Evolutionary conservation across 53 echinoderm and acorn worm species (phyloP).

Genomic region (Holothuria leucospilota): DNA sequence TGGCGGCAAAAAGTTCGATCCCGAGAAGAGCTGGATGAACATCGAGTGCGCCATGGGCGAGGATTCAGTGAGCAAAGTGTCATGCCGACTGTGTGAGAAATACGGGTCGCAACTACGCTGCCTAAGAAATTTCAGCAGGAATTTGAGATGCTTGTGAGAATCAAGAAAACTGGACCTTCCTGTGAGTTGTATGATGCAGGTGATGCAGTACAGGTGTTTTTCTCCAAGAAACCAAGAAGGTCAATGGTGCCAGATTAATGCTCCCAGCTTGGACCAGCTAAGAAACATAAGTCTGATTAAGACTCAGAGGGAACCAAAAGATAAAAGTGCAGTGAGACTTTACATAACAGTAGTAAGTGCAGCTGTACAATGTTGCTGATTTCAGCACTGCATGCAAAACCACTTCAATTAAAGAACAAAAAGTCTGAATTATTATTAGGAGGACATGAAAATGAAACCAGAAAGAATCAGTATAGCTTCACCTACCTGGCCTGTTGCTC

Average conservation of each 20-base stretch:
- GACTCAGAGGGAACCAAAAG: background rate
- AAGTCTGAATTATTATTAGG: no score
- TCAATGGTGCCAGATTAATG: background rate
- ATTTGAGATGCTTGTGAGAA: conserved; percentile 40
- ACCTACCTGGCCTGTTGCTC: no score
- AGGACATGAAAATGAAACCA: no score
- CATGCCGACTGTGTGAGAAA: no score
- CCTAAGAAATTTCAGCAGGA: no score
- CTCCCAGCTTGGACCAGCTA: background rate
- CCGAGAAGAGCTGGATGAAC: conserved; percentile 8
- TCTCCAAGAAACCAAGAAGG: conserved; percentile 15
- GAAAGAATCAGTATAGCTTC: no score
- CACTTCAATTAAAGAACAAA: no score
- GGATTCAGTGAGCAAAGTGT: no score
- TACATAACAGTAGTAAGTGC: background rate
- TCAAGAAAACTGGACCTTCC: conserved; percentile 23
- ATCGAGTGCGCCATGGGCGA: background rate
- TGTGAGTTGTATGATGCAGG: conserved; percentile 3
- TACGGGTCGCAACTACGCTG: no score
- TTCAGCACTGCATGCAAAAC: conserved; percentile 3
- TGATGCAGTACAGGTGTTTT: conserved; percentile 10
- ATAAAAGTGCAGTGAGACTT: background rate
- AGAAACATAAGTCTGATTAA: background rate
- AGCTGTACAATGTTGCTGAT: conserved; percentile 8
- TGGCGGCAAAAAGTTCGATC: background rate